Base-by-base conservation (phyloP, 2,888 invertebrate genomes). In the Drosophila stalkeri region DNA sequence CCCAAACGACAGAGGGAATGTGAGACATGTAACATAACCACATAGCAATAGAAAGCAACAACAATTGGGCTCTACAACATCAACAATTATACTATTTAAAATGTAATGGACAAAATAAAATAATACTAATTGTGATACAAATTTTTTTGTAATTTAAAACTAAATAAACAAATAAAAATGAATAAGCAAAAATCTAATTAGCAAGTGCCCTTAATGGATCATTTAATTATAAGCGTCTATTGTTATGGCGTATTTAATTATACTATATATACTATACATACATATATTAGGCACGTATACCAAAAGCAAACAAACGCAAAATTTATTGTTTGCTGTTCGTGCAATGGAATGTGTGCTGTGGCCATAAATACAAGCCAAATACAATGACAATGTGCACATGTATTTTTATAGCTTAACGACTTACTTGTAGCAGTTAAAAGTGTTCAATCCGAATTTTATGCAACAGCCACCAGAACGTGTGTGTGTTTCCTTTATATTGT, bases 61-160 rank as follows among this genome's bases (percentile, higher is more conserved):
- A 46, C 18, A 72, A 63, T 64, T 72, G 46, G 64, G 66, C 67
- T 69, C 52, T 67, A 75, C 56, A 51, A 75, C 54, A 51, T 2
- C 33, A 18, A 77, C 68, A 68, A 77, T 80, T 68, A 69, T 65
- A 70, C 78, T 66, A 73, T 75, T 77, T 75, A 68, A 68, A 75
- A 72, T 64, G 61, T 75, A 82, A 84, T 72, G 80, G 72, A 86
- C 71, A 77, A 77, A 81, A 81, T 66, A 63, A 85, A 83, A 85
- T 78, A 86, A 86, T 87, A 87, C 87, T 87, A 81, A 86, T 86
- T 86, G 86, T 86, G 86, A 86, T 86, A 86, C 72, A 74, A 74
- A 80, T 85, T 83, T 85, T 85, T 86, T 85, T 86, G 85, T 86
- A 86, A 86, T 87, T 86, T 86, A 85, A 85, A 78, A 82, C 75